Base-by-base conservation (phyloP, 1,140 invertebrate genomes). In the Papilio glaucus region DNA sequence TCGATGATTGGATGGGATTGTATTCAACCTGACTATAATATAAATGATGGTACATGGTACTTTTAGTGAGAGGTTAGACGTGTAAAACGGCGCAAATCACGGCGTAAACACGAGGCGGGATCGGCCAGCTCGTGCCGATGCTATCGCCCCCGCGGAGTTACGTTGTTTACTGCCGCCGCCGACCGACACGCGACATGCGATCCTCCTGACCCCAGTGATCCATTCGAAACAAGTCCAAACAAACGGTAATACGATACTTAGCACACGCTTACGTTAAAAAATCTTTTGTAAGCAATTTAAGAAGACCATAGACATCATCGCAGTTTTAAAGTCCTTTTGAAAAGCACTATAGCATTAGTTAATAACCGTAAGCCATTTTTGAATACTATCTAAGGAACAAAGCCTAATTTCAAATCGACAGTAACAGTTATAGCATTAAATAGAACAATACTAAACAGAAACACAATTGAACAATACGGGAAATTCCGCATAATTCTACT, bases 401-500 rank as follows among this genome's bases (percentile, higher is more conserved):
- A 24, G 49, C 21, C 21, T 24, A 53, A 53, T 24, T 53, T 24
- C 21, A 53, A 63, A 63, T 38, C 33, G 33, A 38, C 61, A 38
- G 15, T 38, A 21, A 39, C 33, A 15, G 45, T 18, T 53, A 18
- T n/a, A 53, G 33, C 8, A 21, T 33, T 63, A 18, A 39, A 63
- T 33, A 33, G 33, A 21, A 63, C 61, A 63, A 39, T 63, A 15
- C 26, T 21, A 26, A 29, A 63, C 37, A 21, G 61, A 39, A 37
- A 63, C 61, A 63, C 61, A 63, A 63, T 63, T 63, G 61, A 68
- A 68, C 63, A 68, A 45, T 68, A 45, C 63, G 37, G 38, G 10
- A 68, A 68, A 68, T 45, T 68, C 63, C 41, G 63, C 63, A 68
- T 68, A 68, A 68, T 68, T 68, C 21, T 29, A 29, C 68, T 73